These are phyloP conservation scores for Natator depressus DNA, from an alignment of 2,113 vertebrate species.

Conservation along the genomic window DNA sequence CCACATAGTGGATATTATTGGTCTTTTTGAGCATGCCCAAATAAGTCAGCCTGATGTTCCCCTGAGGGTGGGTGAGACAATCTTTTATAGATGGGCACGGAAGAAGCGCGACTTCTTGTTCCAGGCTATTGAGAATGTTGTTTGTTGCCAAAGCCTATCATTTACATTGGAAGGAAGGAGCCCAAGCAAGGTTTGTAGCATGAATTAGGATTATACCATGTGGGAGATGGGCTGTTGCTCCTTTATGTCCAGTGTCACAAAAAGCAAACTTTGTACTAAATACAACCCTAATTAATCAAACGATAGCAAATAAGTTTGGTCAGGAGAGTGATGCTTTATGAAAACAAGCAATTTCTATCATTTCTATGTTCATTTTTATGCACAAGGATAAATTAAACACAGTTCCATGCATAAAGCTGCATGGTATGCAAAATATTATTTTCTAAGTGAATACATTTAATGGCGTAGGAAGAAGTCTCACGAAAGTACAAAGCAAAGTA, in stretches of 20 bases:
- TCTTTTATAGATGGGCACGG: constrained; percentile 34
- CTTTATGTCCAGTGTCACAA: constrained; percentile 32
- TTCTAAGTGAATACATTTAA: background rate
- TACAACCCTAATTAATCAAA: constrained; percentile 55
- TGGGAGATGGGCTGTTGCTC: constrained; percentile 45
- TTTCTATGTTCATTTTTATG: background rate
- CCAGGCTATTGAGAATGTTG: constrained; percentile 12
- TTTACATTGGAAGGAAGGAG: constrained; percentile 57
- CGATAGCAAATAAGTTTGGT: background rate
- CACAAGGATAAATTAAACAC: background rate
- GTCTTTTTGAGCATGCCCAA: constrained; percentile 57
- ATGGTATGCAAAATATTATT: background rate
- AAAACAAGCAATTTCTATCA: background rate
- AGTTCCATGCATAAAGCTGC: background rate
- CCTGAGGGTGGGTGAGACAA: constrained; percentile 32
- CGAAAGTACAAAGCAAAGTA: background rate
- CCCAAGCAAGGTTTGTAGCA: constrained; percentile 55
- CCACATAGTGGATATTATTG: constrained; percentile 63
- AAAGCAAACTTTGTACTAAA: constrained; percentile 62
- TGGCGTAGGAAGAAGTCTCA: rapidly evolving
- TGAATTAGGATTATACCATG: constrained; percentile 44
- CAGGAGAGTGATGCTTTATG: background rate
- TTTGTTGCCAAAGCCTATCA: constrained; percentile 62
- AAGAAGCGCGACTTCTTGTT: constrained; percentile 22
- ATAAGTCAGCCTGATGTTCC: constrained; percentile 41